Evolutionary conservation across 2,888 invertebrate genomes (phyloP).

Genomic region (Lasius platythorax): DNA sequence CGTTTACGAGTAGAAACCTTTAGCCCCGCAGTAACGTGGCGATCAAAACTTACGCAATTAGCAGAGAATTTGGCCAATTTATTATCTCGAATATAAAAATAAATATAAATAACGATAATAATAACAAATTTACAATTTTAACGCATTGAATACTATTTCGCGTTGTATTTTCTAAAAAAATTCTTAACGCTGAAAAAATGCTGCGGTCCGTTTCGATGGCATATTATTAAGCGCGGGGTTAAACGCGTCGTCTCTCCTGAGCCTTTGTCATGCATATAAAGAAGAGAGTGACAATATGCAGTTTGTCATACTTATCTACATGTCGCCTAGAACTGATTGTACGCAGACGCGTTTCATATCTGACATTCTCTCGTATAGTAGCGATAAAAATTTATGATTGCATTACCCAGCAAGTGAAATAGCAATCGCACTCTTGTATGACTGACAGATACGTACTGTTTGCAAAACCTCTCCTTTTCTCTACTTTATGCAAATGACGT

Average conservation of each 20-base stretch:
- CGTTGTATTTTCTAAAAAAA: not conserved
- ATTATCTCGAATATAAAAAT: not conserved
- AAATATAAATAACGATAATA: not conserved
- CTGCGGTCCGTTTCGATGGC: not conserved
- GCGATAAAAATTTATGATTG: not conserved
- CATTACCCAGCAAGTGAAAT: not conserved
- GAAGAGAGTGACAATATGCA: not conserved
- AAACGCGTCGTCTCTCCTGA: not conserved
- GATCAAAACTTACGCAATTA: conserved; percentile 3
- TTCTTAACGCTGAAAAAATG: not conserved
- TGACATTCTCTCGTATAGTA: not conserved
- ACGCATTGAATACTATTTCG: not conserved
- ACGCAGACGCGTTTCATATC: not conserved
- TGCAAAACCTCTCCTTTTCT: not conserved
- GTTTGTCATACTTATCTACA: conserved; percentile 13
- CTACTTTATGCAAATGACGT: not conserved
- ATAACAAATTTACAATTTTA: not conserved
- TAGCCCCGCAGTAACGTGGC: not conserved
- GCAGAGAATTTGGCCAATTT: not conserved
- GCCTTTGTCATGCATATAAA: not conserved
- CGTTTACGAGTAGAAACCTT: not conserved
- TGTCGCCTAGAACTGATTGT: not conserved
- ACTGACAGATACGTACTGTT: not conserved
- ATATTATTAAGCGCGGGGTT: not conserved
- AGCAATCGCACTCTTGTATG: not conserved